These are phyloP conservation scores for Leptestheria dahalacensis DNA, from an alignment of 1,140 invertebrate genomes.

Conservation along the genomic window DNA sequence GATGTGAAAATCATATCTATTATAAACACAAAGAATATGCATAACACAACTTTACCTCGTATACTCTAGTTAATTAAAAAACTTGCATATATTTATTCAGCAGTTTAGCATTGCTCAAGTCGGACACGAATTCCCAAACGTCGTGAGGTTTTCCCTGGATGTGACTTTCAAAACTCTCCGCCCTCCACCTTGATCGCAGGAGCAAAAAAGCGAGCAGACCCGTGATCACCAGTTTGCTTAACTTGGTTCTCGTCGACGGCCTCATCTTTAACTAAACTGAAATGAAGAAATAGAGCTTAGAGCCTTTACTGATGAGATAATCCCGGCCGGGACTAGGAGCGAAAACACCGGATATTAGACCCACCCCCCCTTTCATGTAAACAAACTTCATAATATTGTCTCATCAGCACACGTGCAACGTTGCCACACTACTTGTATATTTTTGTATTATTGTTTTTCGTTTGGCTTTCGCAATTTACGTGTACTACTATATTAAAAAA, in stretches of 20 bases:
- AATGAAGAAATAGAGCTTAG: background rate
- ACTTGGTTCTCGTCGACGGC: background rate
- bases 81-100: slow-evolving; percentile 15
- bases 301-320: background rate
- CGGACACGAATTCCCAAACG: slow-evolving; percentile 11
- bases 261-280: background rate
- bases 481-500: too few species aligned
- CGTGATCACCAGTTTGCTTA: background rate
- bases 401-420: background rate
- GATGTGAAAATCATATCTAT: slow-evolving; percentile 13
- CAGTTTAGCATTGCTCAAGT: slow-evolving; percentile 12
- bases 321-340: background rate
- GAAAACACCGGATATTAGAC: background rate
- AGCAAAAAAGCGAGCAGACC: background rate
- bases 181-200: background rate
- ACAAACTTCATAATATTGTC: background rate
- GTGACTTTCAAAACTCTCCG: background rate
- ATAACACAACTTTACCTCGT: background rate
- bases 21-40: background rate
- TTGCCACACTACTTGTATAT: too few species aligned
- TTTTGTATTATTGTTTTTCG: too few species aligned
- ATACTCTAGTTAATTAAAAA: background rate
- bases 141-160: background rate
- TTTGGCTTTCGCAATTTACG: too few species aligned
- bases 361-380: background rate